phyloP scores from a whole-genome alignment of 2,888 invertebrate species.

The Cloeon dipterum region DNA sequence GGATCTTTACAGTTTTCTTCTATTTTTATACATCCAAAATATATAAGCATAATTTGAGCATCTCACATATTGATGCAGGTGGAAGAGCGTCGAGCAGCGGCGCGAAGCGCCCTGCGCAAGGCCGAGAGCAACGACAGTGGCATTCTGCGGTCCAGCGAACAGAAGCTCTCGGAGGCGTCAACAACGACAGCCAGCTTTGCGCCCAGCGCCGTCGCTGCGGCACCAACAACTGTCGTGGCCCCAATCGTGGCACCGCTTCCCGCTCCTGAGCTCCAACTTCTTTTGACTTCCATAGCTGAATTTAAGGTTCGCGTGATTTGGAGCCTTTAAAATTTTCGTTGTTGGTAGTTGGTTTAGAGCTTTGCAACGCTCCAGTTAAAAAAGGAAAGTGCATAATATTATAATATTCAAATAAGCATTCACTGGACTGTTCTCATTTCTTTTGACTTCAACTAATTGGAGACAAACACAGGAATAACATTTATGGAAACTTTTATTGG shows the following conservation, averaged over 20 bases:
- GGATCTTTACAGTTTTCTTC: too few species aligned
- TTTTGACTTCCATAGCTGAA: conserved; percentile 4
- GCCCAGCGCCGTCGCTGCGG: conserved; percentile 21
- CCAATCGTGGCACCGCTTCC: conserved; percentile 6
- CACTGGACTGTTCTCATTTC: too few species aligned
- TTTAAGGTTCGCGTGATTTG: conserved; percentile 2
- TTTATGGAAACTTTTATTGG: too few species aligned
- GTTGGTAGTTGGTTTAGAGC: background rate
- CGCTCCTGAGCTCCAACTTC: conserved; percentile 2
- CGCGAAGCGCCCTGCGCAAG: conserved; percentile 3
- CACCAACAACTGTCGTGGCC: too few species aligned
- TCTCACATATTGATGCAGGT: conserved; percentile 19
- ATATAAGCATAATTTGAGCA: too few species aligned
- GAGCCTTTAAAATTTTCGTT: background rate
- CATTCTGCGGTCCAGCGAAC: conserved; percentile 13
- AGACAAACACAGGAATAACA: too few species aligned
- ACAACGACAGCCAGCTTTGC: conserved; percentile 25
- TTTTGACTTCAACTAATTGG: too few species aligned
- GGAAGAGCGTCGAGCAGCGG: conserved; percentile 17
- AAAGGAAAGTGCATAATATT: too few species aligned
- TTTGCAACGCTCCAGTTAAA: too few species aligned
- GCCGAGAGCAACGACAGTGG: conserved; percentile 6
- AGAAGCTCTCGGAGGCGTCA: conserved; percentile 12
- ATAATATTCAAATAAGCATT: too few species aligned
- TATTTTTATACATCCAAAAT: too few species aligned